A percentile compares a stretch with the other conserved stretches of the same genome.
Conservation (phyloP, 1,140 invertebrate genomes). For the Globodera rostochiensis region DNA sequence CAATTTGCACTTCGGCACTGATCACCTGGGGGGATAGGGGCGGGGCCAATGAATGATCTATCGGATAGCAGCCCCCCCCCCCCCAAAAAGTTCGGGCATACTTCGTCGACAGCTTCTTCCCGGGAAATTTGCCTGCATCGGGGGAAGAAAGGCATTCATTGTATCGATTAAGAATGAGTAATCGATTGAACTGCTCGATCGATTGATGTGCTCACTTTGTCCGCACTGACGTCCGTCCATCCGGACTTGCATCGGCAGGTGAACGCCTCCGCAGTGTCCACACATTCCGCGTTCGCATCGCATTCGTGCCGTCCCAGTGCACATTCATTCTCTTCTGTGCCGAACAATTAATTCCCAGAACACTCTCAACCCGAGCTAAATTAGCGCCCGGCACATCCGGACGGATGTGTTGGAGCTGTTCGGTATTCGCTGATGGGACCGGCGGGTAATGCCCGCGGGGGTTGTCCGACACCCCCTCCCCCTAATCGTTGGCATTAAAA, state of each 20-base stretch:
- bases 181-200: neutral
- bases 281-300: slow-evolving; percentile 66
- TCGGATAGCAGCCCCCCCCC: neutral
- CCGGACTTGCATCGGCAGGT: slow-evolving; percentile 65
- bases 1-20: slow-evolving; percentile 57
- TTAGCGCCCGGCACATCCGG: too few relatives aligned
- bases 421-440: too few relatives aligned
- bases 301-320: slow-evolving; percentile 63
- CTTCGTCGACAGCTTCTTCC: slow-evolving; percentile 58
- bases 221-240: slow-evolving; percentile 59
- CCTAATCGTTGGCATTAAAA: too few relatives aligned
- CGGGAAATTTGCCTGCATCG: slow-evolving; percentile 38
- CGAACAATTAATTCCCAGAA: neutral
- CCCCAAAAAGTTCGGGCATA: slow-evolving; percentile 11
- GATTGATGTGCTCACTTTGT: slow-evolving; percentile 37
- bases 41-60: neutral
- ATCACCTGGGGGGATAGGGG: slow-evolving; percentile 19
- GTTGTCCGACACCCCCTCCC: too few relatives aligned
- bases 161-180: neutral
- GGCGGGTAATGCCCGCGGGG: too few relatives aligned
- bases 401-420: too few relatives aligned
- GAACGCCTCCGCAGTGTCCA: slow-evolving; percentile 65
- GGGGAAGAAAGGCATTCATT: neutral
- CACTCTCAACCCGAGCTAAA: too few relatives aligned
- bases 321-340: slow-evolving; percentile 63